Evolutionary conservation across 2,888 invertebrate species (phyloP).

Genomic region (Lasioglossum figueresi): DNA sequence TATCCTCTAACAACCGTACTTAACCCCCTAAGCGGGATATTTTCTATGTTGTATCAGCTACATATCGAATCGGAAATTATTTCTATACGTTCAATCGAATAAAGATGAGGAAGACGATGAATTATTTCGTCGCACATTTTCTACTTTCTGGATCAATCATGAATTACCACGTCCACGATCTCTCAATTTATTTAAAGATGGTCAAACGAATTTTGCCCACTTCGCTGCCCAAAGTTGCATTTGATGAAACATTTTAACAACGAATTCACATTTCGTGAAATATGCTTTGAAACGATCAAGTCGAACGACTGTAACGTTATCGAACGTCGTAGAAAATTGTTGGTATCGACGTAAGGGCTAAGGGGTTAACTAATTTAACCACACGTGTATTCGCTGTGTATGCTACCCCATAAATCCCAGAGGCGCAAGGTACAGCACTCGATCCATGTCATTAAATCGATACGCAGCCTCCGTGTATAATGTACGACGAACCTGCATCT

Average conservation of each 20-base stretch:
- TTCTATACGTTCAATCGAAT: neutral
- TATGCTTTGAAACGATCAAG: no score
- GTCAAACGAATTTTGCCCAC: no score
- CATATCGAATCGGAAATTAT: neutral
- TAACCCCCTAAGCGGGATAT: neutral
- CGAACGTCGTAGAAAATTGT: neutral
- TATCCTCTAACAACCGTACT: neutral
- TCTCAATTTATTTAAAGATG: no score
- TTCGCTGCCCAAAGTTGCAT: no score
- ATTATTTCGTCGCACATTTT: no score
- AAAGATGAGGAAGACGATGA: no score
- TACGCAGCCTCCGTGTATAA: constrained; percentile 12
- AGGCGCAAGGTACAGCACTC: neutral
- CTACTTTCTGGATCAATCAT: no score
- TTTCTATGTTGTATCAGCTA: neutral
- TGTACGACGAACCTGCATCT: constrained; percentile 11
- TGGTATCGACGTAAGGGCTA: neutral
- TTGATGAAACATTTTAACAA: no score
- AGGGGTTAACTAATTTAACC: constrained; percentile 12
- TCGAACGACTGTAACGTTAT: neutral
- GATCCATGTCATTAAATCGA: constrained; percentile 46
- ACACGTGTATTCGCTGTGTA: constrained; percentile 25
- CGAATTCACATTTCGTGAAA: no score
- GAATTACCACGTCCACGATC: no score
- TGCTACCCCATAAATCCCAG: constrained; percentile 25